Evolutionary conservation across 2,113 vertebrate genomes (phyloP), one percentile per base, ranked within the genome.

Genomic region (Corydoras sp.): DNA sequence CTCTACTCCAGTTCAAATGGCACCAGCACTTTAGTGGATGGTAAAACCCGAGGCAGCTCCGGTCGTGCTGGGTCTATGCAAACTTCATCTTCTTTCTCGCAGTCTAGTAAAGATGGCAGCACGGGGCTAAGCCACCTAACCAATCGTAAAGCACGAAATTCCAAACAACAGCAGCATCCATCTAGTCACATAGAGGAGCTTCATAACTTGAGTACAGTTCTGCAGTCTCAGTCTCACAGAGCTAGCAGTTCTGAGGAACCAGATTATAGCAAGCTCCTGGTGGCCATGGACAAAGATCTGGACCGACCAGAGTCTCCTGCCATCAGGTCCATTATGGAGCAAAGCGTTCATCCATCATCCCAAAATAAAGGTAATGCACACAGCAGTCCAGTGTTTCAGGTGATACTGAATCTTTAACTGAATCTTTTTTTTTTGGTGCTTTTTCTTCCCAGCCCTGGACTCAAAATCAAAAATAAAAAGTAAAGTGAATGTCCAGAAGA

Each of bases 221-320:
- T 83, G 77, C 79, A 90, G 61, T 85, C 87, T 14, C 85, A 86
- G 77, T 87, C 89, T 81, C 88, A 85, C 76, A 87, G 87, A 64
- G 88, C 84, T 77, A 86, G 92, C 78, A 92, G 91, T 82, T 85
- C 92, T 0, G 94, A 96, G 51, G 96, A 96, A 55, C 88, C 91
- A 0, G 96, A 97, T 68, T 93, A 93, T 69, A 87, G 86, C n/a
- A 92, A 86, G 81, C 93, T 99, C 63, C 85, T 96, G 82, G 94
- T 94, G 84, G 92, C 92, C 78, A 97, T 98, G 94, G 97, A 99
- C 85, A 96, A 93, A 79, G 97, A 98, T 86, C 91, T 95, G 51
- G 94, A 98, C 72, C 91, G 93, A 71, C 93, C 93, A 4, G 93
- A 95, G 68, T 49, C 83, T 0, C 79, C 83, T 4, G 15, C 70